Conservation (phyloP, 2,888 invertebrate genomes). For the Pharmacophagus antenor region DNA sequence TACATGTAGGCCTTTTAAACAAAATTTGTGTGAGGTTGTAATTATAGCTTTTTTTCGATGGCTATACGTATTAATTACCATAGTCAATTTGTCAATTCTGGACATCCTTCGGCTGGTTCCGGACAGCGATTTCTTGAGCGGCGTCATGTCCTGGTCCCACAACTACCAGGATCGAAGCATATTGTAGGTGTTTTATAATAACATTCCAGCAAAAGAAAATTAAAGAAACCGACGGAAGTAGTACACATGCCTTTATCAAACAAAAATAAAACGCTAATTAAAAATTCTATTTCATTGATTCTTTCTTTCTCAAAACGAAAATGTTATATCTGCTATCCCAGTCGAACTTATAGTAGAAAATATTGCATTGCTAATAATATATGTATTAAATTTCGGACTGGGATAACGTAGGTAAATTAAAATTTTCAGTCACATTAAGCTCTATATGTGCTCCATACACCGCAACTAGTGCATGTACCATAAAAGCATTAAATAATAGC, state of each 20-base stretch:
- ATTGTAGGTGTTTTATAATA: conserved; percentile 49
- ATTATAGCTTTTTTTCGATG: not conserved
- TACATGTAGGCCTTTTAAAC: too few species aligned
- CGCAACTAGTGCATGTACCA: conserved; percentile 40
- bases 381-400: conserved; percentile 28
- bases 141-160: conserved; percentile 94
- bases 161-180: conserved; percentile 80
- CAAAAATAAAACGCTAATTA: conserved; percentile 8
- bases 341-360: not conserved
- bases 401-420: conserved; percentile 40
- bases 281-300: conserved; percentile 21
- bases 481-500: conserved; percentile 34
- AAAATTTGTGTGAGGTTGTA: too few species aligned
- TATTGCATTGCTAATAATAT: too few species aligned
- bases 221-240: conserved; percentile 22
- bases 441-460: conserved; percentile 49
- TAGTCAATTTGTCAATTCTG: conserved; percentile 89
- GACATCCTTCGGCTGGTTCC: conserved; percentile 89
- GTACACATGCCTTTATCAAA: conserved; percentile 7
- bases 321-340: conserved; percentile 12
- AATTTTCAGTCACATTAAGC: conserved; percentile 39
- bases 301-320: not conserved
- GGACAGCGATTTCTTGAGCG: conserved; percentile 90
- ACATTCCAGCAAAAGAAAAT: conserved; percentile 29
- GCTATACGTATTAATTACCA: conserved; percentile 81